Evolutionary conservation across 2,888 invertebrate genomes (phyloP).

Genomic region (Entomobrya proxima): DNA sequence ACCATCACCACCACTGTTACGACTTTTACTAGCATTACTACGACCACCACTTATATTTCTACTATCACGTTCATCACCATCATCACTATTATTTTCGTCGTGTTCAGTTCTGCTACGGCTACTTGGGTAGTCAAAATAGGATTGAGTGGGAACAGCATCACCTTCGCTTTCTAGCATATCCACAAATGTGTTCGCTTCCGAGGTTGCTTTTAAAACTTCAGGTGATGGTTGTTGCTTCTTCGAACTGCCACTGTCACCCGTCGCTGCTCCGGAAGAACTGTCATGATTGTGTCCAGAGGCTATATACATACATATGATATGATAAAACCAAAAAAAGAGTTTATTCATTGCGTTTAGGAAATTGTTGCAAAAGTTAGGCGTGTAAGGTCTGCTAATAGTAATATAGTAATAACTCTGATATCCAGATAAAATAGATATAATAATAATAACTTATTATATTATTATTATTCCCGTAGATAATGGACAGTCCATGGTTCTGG

Average conservation of each 20-base stretch:
- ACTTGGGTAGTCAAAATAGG: constrained; percentile 72
- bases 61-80: constrained; percentile 62
- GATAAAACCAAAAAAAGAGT: constrained; percentile 40
- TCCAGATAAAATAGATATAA: not conserved
- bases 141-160: constrained; percentile 69
- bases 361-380: constrained; percentile 22
- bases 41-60: constrained; percentile 56
- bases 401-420: constrained; percentile 14
- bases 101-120: constrained; percentile 54
- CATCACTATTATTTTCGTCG: constrained; percentile 47
- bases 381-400: not conserved
- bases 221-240: constrained; percentile 21
- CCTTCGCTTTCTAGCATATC: constrained; percentile 50
- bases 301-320: constrained; percentile 8
- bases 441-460: not conserved
- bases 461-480: not conserved
- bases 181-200: constrained; percentile 45
- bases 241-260: constrained; percentile 28
- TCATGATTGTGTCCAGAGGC: constrained; percentile 41
- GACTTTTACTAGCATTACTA: constrained; percentile 55
- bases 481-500: not conserved
- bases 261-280: constrained; percentile 26
- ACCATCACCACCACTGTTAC: constrained; percentile 29
- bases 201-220: constrained; percentile 20
- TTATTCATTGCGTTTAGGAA: constrained; percentile 17